Evolutionary conservation across 1,140 invertebrate species (phyloP).

Genomic region (Zelostemma sp.): DNA sequence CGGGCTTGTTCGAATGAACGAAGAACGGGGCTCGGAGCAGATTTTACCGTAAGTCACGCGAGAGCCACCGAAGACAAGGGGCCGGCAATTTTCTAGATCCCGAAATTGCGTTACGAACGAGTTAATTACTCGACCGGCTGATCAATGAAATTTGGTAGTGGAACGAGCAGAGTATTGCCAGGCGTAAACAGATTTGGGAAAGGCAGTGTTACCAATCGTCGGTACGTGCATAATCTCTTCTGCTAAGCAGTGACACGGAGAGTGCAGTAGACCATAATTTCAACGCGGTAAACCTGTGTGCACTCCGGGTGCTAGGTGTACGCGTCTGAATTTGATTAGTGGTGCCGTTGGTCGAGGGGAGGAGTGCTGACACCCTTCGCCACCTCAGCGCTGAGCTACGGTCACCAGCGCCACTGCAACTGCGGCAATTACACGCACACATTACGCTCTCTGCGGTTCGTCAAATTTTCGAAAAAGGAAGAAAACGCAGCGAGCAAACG

Average conservation of each 20-base stretch:
- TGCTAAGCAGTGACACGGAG: slow-evolving; percentile 28
- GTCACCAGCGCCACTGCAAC: slow-evolving; percentile 38
- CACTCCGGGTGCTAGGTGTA: slow-evolving; percentile 53
- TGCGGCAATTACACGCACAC: slow-evolving; percentile 66
- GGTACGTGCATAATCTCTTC: slow-evolving; percentile 40
- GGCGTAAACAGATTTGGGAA: slow-evolving; percentile 23
- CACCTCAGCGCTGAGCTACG: slow-evolving; percentile 56
- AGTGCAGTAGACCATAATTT: slow-evolving; percentile 66
- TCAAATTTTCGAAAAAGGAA: background rate
- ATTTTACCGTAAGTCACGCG: no score
- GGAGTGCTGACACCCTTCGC: slow-evolving; percentile 58
- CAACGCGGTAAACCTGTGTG: slow-evolving; percentile 51
- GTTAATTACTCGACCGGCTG: no score
- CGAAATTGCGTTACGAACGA: no score
- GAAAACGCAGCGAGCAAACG: background rate
- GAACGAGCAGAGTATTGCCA: background rate
- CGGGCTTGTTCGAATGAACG: background rate
- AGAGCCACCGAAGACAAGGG: no score
- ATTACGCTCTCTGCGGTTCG: slow-evolving; percentile 46
- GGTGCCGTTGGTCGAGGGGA: slow-evolving; percentile 47
- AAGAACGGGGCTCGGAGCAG: no score
- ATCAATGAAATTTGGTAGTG: background rate
- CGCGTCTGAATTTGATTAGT: slow-evolving; percentile 63
- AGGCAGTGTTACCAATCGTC: slow-evolving; percentile 31
- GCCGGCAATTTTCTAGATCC: no score